A percentile compares a stretch with the other conserved stretches of the same genome.
Conservation (phyloP, 2,888 invertebrate genomes). For the Erpobdella octoculata region DNA sequence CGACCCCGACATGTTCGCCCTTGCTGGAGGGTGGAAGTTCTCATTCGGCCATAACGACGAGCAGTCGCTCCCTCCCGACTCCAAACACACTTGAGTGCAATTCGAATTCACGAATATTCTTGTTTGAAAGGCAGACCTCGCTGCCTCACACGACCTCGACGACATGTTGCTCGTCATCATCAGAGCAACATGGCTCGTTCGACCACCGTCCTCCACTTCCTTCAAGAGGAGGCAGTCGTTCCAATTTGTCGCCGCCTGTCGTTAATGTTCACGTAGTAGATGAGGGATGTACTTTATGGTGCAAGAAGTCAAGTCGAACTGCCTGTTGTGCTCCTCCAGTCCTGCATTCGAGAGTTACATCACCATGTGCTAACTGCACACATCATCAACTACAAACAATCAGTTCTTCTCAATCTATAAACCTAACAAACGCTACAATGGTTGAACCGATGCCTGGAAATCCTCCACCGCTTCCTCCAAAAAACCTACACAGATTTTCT, state of each 20-base stretch:
- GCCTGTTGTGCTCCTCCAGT: too few relatives aligned
- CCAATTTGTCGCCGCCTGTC: conserved; percentile 2
- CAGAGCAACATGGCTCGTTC: not conserved
- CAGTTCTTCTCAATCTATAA: too few relatives aligned
- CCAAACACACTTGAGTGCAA: not conserved
- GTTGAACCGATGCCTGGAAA: not conserved
- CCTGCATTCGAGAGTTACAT: too few relatives aligned
- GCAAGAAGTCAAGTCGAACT: too few relatives aligned
- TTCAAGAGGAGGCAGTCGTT: not conserved
- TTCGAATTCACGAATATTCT: conserved; percentile 11
- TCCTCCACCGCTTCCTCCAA: conserved; percentile 10
- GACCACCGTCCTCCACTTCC: conserved; percentile 16
- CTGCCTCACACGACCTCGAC: not conserved
- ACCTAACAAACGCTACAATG: too few relatives aligned
- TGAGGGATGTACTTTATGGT: too few relatives aligned
- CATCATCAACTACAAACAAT: too few relatives aligned
- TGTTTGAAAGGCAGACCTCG: conserved; percentile 7
- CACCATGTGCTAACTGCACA: too few relatives aligned
- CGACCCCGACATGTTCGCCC: not conserved
- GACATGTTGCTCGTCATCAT: not conserved
- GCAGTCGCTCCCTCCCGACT: conserved; percentile 50
- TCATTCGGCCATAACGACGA: not conserved
- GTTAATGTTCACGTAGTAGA: not conserved
- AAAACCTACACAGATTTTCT: not conserved
- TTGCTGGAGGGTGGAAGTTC: not conserved